Base-by-base conservation (phyloP, 2,888 invertebrate species). In the Leucophenga montana region DNA sequence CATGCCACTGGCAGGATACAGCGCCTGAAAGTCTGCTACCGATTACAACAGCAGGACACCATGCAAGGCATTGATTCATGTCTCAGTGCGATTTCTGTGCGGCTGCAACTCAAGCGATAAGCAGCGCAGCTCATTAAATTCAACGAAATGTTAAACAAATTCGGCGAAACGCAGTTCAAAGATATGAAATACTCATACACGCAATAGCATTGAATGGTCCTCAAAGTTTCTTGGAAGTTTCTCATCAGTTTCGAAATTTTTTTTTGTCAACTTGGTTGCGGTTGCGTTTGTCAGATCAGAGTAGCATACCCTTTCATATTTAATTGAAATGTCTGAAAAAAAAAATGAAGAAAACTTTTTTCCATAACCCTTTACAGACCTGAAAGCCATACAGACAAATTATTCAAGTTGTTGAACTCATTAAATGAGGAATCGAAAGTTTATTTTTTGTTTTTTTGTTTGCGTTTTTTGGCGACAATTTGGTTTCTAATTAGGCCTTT, bases 301-400 rank as follows among this genome's bases (percentile, higher is more conserved):
- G 18, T 14, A 1, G n/a, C 48, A 48, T 39, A 39, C 11, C 9
- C 39, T 39, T 39, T 80, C 59, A 66, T 73, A 73, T 84, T 80
- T 80, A 82, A 84, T 80, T 84, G 77, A 67, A 78, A 78, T 75
- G 73, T 75, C 71, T 78, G 77, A 75, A 66, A 68, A 46, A 75
- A 83, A 39, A 5, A 39, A 39, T 5, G n/a, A n/a, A 1, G 8
- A 39, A 39, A 39, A 39, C 39, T 39, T 39, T 39, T 39, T 39
- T 27, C 27, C 39, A 39, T 39, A 39, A 39, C 3, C 27, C 27
- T 27, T 27, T 4, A 27, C 27, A 27, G 27, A 27, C 27, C 27
- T 3, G 27, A 2, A 27, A 27, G 27, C 27, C 4, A 27, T 27
- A 3, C 3, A 27, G 27, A 4, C 27, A 3, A 78, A 74, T 70